Evolutionary conservation across 2,888 invertebrate genomes (phyloP).

Genomic region (Ophraella communa): DNA sequence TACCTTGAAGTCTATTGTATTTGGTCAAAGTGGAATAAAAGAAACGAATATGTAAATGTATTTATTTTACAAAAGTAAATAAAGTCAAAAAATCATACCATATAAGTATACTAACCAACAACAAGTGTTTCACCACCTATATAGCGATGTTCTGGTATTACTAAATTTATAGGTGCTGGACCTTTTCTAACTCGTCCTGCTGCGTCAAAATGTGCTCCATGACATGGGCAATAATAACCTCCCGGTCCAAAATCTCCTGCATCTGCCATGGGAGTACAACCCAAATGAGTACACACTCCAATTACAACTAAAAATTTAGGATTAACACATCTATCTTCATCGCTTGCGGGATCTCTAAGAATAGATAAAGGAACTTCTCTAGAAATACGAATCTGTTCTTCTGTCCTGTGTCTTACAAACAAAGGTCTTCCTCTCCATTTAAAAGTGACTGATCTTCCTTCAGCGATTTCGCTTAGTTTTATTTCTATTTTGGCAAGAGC

Average conservation of each 20-base stretch:
- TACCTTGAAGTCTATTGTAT: too few relatives aligned
- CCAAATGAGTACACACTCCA: slow-evolving; percentile 82
- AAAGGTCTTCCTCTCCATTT: slow-evolving; percentile 84
- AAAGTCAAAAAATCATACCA: too few relatives aligned
- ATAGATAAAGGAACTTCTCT: slow-evolving; percentile 65
- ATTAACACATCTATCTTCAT: slow-evolving; percentile 55
- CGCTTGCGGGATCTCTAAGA: slow-evolving; percentile 70
- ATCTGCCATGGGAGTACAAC: slow-evolving; percentile 81
- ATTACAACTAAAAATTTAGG: slow-evolving; percentile 78
- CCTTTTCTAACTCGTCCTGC: slow-evolving; percentile 78
- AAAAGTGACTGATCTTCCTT: slow-evolving; percentile 69
- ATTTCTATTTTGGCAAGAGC: slow-evolving; percentile 81
- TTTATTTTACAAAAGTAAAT: too few relatives aligned
- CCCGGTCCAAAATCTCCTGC: slow-evolving; percentile 68
- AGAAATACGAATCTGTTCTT: slow-evolving; percentile 70
- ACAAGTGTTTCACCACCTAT: slow-evolving; percentile 63
- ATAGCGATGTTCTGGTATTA: slow-evolving; percentile 70
- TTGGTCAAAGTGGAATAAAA: too few relatives aligned
- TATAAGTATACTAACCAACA: slow-evolving; percentile 59
- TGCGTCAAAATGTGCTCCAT: slow-evolving; percentile 82
- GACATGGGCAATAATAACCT: slow-evolving; percentile 85
- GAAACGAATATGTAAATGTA: too few relatives aligned
- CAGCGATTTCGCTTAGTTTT: slow-evolving; percentile 71
- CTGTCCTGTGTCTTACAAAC: slow-evolving; percentile 75
- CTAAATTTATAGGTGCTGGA: slow-evolving; percentile 76